These are phyloP conservation scores for Allacma fusca DNA, from an alignment of 2,888 invertebrate genomes.

Conservation along the genomic window DNA sequence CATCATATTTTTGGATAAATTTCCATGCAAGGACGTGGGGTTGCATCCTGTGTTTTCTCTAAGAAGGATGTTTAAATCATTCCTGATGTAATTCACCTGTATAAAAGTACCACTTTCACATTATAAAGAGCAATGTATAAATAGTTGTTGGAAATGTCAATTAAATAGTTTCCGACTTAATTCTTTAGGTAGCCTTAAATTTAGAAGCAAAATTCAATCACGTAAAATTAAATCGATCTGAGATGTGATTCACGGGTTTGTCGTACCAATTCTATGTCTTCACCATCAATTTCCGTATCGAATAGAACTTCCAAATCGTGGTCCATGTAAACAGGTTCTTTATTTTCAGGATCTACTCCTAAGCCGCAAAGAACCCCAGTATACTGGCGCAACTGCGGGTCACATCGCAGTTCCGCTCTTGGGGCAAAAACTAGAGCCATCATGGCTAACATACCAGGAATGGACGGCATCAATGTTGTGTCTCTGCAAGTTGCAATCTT, in stretches of 20 bases:
- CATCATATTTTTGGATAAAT: constrained; percentile 40
- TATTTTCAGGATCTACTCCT: constrained; percentile 71
- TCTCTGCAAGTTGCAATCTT: constrained; percentile 64
- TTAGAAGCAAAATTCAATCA: no score
- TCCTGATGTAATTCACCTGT: constrained; percentile 78
- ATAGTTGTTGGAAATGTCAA: neutral
- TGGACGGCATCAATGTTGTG: constrained; percentile 89
- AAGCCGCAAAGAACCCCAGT: constrained; percentile 86
- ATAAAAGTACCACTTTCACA: constrained; percentile 53
- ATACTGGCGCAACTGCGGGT: constrained; percentile 68
- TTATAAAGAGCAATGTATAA: neutral
- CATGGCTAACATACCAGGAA: constrained; percentile 82
- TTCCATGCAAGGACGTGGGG: constrained; percentile 48
- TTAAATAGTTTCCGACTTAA: no score
- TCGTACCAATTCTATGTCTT: constrained; percentile 72
- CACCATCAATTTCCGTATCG: constrained; percentile 75
- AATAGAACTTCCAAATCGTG: constrained; percentile 84
- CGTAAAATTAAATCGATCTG: no score
- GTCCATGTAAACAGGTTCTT: constrained; percentile 71
- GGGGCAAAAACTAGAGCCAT: constrained; percentile 85
- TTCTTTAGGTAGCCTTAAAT: no score
- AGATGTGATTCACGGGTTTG: no score
- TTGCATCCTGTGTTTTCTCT: constrained; percentile 63
- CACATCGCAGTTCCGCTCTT: constrained; percentile 70
- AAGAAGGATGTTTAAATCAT: constrained; percentile 75